phyloP scores from a whole-genome alignment of 2,888 invertebrate species.

The Tetragnatha montana region DNA sequence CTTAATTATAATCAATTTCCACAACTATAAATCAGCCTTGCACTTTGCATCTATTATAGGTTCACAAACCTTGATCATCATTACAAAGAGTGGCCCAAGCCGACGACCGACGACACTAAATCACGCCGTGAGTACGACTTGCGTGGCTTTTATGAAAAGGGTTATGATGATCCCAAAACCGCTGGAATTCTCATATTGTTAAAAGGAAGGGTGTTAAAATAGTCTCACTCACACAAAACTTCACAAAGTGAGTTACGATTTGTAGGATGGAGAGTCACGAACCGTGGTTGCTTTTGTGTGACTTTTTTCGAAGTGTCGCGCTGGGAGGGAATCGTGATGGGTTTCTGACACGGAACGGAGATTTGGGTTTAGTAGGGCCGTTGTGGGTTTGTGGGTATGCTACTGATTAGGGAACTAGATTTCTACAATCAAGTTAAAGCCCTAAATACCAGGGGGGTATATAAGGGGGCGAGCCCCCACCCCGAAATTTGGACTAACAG shows the following conservation, averaged over 20 bases:
- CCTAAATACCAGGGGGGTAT: no score
- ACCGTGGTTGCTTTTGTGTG: conserved; percentile 34
- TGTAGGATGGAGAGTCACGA: conserved; percentile 20
- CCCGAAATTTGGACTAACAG: no score
- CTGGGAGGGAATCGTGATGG: not conserved
- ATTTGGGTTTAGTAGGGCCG: not conserved
- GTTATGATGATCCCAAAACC: not conserved
- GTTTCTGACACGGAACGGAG: not conserved
- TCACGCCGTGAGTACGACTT: not conserved
- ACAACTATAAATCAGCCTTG: no score
- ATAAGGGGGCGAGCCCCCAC: no score
- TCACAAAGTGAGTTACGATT: conserved; percentile 43
- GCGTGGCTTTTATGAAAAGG: not conserved
- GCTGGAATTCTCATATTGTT: conserved; percentile 15
- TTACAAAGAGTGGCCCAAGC: not conserved
- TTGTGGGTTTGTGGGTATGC: not conserved
- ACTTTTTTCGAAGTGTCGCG: conserved; percentile 23
- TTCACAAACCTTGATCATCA: not conserved
- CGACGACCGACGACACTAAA: not conserved
- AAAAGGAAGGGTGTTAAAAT: conserved; percentile 28
- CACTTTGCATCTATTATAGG: not conserved
- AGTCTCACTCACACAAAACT: conserved; percentile 23
- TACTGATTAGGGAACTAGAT: no score
- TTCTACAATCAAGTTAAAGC: no score
- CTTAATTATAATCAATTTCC: no score